phyloP scores from a whole-genome alignment of 2,797 vertebrate genomes.

The Tangara arthus region DNA sequence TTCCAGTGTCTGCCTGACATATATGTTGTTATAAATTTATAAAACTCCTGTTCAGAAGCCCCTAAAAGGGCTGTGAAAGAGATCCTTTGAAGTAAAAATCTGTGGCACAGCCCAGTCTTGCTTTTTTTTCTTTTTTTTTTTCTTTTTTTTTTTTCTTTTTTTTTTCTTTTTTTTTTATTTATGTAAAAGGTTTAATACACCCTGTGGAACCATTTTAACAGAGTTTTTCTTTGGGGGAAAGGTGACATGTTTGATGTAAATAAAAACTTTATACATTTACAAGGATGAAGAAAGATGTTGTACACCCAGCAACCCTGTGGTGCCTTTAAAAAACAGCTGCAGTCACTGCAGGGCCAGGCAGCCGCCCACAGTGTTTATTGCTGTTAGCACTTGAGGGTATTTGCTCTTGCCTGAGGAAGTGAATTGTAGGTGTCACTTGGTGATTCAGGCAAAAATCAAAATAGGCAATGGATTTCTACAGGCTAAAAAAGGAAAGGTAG shows the following conservation, averaged over 20 bases:
- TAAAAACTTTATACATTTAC: background rate
- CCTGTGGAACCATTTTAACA: background rate
- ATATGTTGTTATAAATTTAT: conserved; percentile 54
- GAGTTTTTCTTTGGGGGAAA: background rate
- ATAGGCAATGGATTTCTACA: background rate
- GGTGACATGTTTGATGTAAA: background rate
- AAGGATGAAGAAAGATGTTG: background rate
- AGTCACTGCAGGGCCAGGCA: background rate
- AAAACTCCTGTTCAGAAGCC: conserved; percentile 25
- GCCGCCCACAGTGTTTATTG: conserved; percentile 1
- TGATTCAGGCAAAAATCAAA: conserved; percentile 20
- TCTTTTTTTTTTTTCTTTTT: no score
- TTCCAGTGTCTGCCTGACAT: conserved; percentile 58
- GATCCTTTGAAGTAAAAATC: background rate
- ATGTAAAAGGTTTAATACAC: background rate
- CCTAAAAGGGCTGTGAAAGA: conserved; percentile 16
- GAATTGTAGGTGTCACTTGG: background rate
- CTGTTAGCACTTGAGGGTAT: background rate
- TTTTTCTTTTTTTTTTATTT: no score
- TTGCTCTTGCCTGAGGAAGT: conserved; percentile 26
- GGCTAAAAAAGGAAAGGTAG: background rate
- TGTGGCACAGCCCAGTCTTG: background rate
- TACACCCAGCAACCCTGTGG: background rate
- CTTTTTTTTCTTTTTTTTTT: background rate
- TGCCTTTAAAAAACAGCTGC: conserved; percentile 10